Evolutionary conservation across 2,888 invertebrate genomes (phyloP).

Genomic region (Ormia ochracea): DNA sequence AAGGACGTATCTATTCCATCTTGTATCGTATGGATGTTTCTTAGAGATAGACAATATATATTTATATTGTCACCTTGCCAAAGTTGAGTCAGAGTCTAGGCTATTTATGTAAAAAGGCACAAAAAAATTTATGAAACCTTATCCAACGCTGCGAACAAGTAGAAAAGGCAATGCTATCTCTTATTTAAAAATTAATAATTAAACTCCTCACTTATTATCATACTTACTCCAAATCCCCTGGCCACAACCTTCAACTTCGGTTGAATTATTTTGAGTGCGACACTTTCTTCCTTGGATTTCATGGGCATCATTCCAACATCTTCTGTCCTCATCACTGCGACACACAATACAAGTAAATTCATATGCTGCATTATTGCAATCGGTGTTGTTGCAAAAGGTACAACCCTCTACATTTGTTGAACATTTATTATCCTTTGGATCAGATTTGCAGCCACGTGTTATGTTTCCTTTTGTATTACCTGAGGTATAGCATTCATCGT

Average conservation of each 20-base stretch:
- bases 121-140: too few species aligned
- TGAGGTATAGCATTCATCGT: slow-evolving; percentile 66
- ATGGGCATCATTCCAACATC: slow-evolving; percentile 22
- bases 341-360: slow-evolving; percentile 66
- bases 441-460: slow-evolving; percentile 68
- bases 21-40: too few species aligned
- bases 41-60: too few species aligned
- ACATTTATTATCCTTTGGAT: slow-evolving; percentile 61
- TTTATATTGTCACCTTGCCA: too few species aligned
- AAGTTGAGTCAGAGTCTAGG: too few species aligned
- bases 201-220: too few species aligned
- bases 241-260: slow-evolving; percentile 64
- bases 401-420: slow-evolving; percentile 56
- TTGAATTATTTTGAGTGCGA: slow-evolving; percentile 24
- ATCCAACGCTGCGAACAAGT: too few species aligned
- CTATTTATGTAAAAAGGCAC: too few species aligned
- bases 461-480: slow-evolving; percentile 56
- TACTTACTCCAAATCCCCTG: slow-evolving; percentile 67
- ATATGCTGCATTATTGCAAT: slow-evolving; percentile 59
- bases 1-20: too few species aligned
- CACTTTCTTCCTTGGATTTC: slow-evolving; percentile 42
- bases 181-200: too few species aligned
- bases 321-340: slow-evolving; percentile 62
- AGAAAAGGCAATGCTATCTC: too few species aligned
- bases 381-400: slow-evolving; percentile 42